Evolutionary conservation across 2,113 vertebrate species (phyloP).

Genomic region (Otis tarda): DNA sequence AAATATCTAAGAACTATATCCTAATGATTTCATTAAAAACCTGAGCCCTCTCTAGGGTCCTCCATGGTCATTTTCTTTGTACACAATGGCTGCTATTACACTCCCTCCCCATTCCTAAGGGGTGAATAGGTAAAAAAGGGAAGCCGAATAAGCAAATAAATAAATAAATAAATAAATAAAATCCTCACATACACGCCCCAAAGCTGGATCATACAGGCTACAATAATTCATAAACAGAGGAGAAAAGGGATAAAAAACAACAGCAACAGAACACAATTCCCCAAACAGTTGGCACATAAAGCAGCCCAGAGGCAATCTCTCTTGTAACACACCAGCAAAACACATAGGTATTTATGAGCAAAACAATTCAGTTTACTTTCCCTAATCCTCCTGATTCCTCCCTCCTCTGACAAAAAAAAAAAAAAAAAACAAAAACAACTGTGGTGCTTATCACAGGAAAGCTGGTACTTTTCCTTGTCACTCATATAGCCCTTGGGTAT

Average conservation of each 20-base stretch:
- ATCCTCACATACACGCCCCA: neutral
- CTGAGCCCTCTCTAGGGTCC: neutral
- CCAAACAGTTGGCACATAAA: conserved; percentile 41
- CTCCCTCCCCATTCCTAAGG: neutral
- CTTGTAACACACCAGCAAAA: conserved; percentile 31
- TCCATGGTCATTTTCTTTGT: conserved; percentile 12
- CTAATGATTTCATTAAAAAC: conserved; percentile 44
- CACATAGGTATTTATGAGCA: conserved; percentile 24
- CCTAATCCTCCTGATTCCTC: conserved; percentile 22
- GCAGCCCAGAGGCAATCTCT: conserved; percentile 29
- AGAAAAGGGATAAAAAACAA: neutral
- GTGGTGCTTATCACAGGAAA: conserved; percentile 9
- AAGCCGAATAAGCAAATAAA: conserved; percentile 3
- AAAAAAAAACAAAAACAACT: no score
- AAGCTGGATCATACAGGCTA: conserved; percentile 23
- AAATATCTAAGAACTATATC: neutral
- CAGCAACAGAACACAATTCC: conserved; percentile 49
- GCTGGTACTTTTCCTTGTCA: neutral
- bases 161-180: conserved; percentile 13
- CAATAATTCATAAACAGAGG: conserved; percentile 48
- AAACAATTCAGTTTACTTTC: conserved; percentile 44
- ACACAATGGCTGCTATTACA: neutral
- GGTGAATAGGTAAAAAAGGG: neutral
- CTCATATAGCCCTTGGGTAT: neutral
- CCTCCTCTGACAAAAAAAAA: neutral